A percentile compares a stretch with the other conserved stretches of the same genome.
Evolutionary conservation across 2,888 invertebrate genomes (phyloP).

Genomic region (Heliconius charithonia): DNA sequence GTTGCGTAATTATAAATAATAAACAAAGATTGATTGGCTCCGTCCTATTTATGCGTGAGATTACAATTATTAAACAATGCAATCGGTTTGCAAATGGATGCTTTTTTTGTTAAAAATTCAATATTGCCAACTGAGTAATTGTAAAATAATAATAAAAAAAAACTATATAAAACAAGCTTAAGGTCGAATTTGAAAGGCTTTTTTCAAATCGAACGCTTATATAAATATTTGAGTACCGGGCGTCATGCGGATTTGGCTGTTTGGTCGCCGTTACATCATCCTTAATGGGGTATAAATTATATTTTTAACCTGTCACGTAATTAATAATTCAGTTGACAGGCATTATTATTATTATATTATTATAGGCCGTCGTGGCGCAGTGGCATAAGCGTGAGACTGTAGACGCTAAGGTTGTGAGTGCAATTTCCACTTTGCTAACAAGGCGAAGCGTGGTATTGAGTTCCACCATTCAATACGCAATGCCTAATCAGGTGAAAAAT

Average conservation of each 20-base stretch:
- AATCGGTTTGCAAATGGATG: slow-evolving; percentile 23
- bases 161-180: slow-evolving; percentile 6
- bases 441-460: too few species aligned
- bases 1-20: slow-evolving; percentile 3
- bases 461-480: too few species aligned
- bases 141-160: not conserved
- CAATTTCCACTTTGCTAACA: not conserved
- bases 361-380: not conserved
- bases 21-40: slow-evolving; percentile 21
- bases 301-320: slow-evolving; percentile 48
- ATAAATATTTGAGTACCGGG: slow-evolving; percentile 63
- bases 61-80: slow-evolving; percentile 23
- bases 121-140: slow-evolving; percentile 18
- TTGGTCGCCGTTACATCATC: slow-evolving; percentile 65
- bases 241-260: slow-evolving; percentile 66
- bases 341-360: not conserved
- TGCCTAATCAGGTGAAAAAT: too few species aligned
- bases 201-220: slow-evolving; percentile 54
- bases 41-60: slow-evolving; percentile 26
- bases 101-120: slow-evolving; percentile 15
- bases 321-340: slow-evolving; percentile 37
- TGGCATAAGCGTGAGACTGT: not conserved
- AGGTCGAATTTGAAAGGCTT: slow-evolving; percentile 46
- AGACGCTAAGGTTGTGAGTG: not conserved
- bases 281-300: slow-evolving; percentile 55